Evolutionary conservation across 2,888 invertebrate genomes (phyloP).

Genomic region (Papilio gigon): DNA sequence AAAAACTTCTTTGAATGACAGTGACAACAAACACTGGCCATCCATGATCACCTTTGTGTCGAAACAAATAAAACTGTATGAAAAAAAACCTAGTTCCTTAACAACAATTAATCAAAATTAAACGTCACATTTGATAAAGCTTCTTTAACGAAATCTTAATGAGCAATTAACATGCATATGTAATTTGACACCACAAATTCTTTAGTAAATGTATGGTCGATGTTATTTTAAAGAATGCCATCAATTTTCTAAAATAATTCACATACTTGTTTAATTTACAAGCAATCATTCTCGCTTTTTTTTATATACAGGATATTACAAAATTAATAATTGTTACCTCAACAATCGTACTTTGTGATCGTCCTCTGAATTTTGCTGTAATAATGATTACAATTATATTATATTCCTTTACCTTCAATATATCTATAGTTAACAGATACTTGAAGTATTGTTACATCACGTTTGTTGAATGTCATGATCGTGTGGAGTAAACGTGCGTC

Average conservation of each 20-base stretch:
- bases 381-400: conserved; percentile 25
- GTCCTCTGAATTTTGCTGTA: no score
- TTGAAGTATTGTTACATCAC: conserved; percentile 23
- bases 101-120: background rate
- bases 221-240: conserved; percentile 20
- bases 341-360: no score
- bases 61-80: no score
- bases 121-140: conserved; percentile 34
- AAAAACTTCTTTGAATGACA: no score
- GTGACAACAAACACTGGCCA: no score
- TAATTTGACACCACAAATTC: conserved; percentile 15
- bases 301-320: no score
- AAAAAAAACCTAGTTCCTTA: background rate
- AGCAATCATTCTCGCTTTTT: no score
- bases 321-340: no score
- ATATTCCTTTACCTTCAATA: no score
- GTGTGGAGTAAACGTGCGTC: conserved; percentile 17
- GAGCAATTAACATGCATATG: conserved; percentile 14
- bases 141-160: conserved; percentile 19
- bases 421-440: conserved; percentile 9
- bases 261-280: background rate
- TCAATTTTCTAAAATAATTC: conserved; percentile 10
- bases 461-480: conserved; percentile 25
- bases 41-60: no score
- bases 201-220: conserved; percentile 2